Percentiles rank a stretch among this genome's conserved stretches.
Evolutionary conservation across 2,113 vertebrate genomes (phyloP).

Genomic region (Oceanodroma tethys): DNA sequence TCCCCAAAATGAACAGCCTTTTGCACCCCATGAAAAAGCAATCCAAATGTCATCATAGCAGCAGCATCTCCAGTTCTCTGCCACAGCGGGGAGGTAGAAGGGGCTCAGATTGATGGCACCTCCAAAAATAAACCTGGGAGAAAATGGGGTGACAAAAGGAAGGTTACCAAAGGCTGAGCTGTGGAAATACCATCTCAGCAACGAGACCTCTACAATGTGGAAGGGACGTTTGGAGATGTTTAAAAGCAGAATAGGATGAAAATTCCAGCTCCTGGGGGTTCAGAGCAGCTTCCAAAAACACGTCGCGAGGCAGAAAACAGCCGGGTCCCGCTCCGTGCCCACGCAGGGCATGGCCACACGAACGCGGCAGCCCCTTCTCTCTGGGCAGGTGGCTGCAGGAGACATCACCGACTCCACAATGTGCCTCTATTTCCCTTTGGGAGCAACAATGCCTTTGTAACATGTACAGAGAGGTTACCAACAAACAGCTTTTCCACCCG

Average conservation of each 20-base stretch:
- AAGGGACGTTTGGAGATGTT: neutral
- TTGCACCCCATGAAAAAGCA: neutral
- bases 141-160: neutral
- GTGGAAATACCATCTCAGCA: neutral
- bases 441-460: neutral
- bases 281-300: neutral
- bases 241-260: neutral
- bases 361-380: neutral
- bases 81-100: neutral
- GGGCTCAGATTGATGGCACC: neutral
- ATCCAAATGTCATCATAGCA: neutral
- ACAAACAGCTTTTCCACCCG: neutral
- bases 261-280: neutral
- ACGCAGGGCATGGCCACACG: rapidly evolving
- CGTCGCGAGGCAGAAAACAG: neutral
- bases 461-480: neutral
- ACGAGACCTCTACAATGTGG: neutral
- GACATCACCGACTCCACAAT: rapidly evolving
- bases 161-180: neutral
- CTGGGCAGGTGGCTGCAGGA: too few relatives aligned
- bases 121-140: neutral
- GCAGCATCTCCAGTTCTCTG: neutral
- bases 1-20: neutral
- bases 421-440: neutral
- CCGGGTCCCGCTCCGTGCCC: neutral